Evolutionary conservation across 1,140 invertebrate genomes (phyloP).

Genomic region (Diorhabda carinulata): DNA sequence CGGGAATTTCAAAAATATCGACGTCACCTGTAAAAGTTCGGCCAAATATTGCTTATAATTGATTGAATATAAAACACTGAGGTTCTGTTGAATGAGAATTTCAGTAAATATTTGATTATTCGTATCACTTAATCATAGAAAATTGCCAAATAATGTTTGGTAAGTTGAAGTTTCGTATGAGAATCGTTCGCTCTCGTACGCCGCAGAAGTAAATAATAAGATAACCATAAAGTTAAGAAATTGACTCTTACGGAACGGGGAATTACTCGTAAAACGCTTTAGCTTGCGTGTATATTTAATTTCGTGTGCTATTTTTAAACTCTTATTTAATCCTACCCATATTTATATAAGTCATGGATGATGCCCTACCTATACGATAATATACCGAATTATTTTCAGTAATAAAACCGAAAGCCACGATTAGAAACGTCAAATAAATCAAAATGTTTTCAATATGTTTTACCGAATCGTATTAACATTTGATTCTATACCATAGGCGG

Average conservation of each 20-base stretch:
- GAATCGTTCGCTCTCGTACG: too few species aligned
- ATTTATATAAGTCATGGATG: constrained; percentile 26
- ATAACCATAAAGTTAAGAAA: constrained; percentile 22
- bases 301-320: constrained; percentile 15
- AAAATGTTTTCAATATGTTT: background rate
- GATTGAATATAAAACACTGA: too few species aligned
- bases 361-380: constrained; percentile 17
- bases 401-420: background rate
- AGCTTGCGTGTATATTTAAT: constrained; percentile 29
- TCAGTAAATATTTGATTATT: too few species aligned
- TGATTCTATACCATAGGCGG: too few species aligned
- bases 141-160: too few species aligned
- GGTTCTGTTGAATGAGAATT: too few species aligned
- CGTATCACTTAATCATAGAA: too few species aligned
- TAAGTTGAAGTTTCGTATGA: too few species aligned
- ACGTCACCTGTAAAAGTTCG: too few species aligned
- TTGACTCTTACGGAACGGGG: constrained; percentile 24
- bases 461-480: background rate
- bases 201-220: background rate
- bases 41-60: too few species aligned
- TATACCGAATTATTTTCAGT: constrained; percentile 3
- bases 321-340: constrained; percentile 20
- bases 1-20: too few species aligned
- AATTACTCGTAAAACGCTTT: background rate
- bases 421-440: background rate